A percentile compares a stretch with the other conserved stretches of the same genome.
phyloP scores from a whole-genome alignment of 53 echinoderm and acorn worm species.

The Echinarachnius parma region DNA sequence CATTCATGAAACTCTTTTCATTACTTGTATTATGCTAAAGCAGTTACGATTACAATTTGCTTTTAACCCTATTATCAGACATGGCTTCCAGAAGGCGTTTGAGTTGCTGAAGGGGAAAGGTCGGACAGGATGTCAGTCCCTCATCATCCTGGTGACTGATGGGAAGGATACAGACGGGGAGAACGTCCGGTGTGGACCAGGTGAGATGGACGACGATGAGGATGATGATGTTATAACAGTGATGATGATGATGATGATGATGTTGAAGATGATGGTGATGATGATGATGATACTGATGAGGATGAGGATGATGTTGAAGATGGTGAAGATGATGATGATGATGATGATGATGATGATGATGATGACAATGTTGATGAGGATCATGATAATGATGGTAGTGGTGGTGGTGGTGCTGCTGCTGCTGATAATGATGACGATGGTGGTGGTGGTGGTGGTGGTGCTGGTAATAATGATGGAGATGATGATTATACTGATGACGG shows the following conservation, averaged over 20 bases:
- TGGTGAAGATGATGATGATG: background rate
- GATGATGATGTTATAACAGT: background rate
- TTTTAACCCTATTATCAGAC: no score
- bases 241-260: constrained; percentile 16
- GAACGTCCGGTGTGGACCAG: constrained; percentile 89
- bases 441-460: background rate
- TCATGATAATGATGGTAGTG: background rate
- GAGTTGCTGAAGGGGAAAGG: constrained; percentile 73
- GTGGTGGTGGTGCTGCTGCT: background rate
- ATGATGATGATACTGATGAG: constrained; percentile 15
- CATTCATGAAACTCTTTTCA: no score
- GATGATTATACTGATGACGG: constrained; percentile 23
- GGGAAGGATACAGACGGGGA: constrained; percentile 97
- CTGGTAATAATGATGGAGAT: constrained; percentile 1
- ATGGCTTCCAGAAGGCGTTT: constrained; percentile 94
- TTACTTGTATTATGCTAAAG: no score
- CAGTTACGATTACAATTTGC: no score
- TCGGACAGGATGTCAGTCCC: constrained; percentile 90
- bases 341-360: constrained; percentile 11
- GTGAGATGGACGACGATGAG: constrained; percentile 31
- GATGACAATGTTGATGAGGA: background rate
- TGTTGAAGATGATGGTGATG: constrained; percentile 28
- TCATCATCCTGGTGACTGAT: constrained; percentile 89
- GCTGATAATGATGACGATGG: no score
- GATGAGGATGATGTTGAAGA: constrained; percentile 3